phyloP scores from a whole-genome alignment of 2,113 vertebrate species.

The Mastomys natalensis region DNA sequence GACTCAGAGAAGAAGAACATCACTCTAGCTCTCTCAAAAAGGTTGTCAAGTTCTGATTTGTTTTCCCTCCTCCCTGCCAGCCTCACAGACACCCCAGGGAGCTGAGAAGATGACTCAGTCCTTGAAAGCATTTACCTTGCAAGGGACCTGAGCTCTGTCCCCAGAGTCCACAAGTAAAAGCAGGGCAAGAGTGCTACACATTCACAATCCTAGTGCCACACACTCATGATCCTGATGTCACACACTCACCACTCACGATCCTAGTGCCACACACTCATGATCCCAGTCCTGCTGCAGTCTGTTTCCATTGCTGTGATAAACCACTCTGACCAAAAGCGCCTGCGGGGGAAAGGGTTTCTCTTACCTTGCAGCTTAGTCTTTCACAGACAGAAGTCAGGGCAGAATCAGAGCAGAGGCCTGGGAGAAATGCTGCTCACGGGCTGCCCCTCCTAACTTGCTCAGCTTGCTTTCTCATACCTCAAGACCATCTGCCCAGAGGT shows the following conservation, averaged over 20 bases:
- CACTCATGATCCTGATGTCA: no score
- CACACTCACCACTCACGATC: no score
- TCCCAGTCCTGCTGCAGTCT: no score
- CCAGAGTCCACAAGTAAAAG: background rate
- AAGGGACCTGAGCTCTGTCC: background rate
- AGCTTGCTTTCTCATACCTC: background rate
- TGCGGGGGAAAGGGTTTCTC: background rate
- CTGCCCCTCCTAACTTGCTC: background rate
- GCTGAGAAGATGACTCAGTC: background rate
- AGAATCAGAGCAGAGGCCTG: no score
- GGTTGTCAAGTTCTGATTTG: background rate
- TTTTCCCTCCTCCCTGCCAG: background rate
- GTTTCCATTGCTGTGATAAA: no score
- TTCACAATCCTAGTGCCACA: no score
- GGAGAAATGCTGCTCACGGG: background rate
- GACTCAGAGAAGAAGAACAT: background rate
- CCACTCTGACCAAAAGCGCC: background rate
- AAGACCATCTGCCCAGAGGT: background rate
- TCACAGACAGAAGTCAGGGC: background rate
- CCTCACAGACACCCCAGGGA: background rate
- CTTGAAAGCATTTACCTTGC: background rate
- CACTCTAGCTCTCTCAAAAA: background rate
- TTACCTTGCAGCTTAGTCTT: no score
- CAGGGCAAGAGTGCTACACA: background rate
- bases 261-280: no score